These are phyloP conservation scores for Ascidia mentula DNA, from an alignment of 23 tunicate genomes.

Conservation along the genomic window DNA sequence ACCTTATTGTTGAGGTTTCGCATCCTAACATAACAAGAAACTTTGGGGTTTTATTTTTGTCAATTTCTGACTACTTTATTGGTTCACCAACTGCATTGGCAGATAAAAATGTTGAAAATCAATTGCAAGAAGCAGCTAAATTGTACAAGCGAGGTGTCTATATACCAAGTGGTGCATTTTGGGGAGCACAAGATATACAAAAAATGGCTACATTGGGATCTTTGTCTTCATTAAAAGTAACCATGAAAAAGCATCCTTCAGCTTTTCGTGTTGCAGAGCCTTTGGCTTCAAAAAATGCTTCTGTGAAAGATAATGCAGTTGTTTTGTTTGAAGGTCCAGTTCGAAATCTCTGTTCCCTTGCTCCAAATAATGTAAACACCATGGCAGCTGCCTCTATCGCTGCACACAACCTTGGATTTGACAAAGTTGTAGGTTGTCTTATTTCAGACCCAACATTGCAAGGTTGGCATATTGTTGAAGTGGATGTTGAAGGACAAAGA, in stretches of 20 bases:
- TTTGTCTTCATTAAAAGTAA: slow-evolving; percentile 46
- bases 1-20: slow-evolving; percentile 89
- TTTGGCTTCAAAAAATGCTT: slow-evolving; percentile 29
- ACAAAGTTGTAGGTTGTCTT: slow-evolving; percentile 59
- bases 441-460: slow-evolving; percentile 44
- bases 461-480: slow-evolving; percentile 80
- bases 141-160: slow-evolving; percentile 36
- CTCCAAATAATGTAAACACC: slow-evolving; percentile 93
- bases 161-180: slow-evolving; percentile 88
- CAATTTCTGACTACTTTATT: slow-evolving; percentile 51
- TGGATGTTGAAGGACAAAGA: slow-evolving; percentile 56
- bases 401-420: slow-evolving; percentile 71
- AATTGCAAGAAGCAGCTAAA: slow-evolving; percentile 31
- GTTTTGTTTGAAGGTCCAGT: slow-evolving; percentile 69
- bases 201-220: slow-evolving; percentile 61
- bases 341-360: slow-evolving; percentile 70
- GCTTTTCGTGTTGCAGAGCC: slow-evolving; percentile 45
- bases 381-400: slow-evolving; percentile 92
- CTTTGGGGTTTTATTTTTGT: slow-evolving; percentile 55
- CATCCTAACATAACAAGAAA: slow-evolving; percentile 69
- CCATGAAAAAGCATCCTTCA: slow-evolving; percentile 93
- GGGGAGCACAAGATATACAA: slow-evolving; percentile 89
- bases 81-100: slow-evolving; percentile 88
- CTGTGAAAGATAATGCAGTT: slow-evolving; percentile 16
- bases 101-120: slow-evolving; percentile 28